A percentile compares a stretch with the other conserved stretches of the same genome.
Evolutionary conservation across 1,140 invertebrate species (phyloP).

Genomic region (Drosophila santomea): DNA sequence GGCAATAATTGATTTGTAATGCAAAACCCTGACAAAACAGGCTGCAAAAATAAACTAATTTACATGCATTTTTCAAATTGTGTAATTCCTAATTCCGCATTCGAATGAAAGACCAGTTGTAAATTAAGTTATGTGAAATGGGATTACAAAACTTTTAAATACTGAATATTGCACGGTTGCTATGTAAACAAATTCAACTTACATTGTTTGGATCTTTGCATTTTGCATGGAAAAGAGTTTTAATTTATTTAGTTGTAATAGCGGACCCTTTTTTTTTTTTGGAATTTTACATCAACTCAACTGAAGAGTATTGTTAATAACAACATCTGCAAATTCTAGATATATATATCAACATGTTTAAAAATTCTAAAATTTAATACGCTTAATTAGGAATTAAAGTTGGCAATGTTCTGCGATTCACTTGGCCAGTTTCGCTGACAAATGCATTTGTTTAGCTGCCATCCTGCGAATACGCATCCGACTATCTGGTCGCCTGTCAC

Average conservation of each 20-base stretch:
- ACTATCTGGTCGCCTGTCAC: constrained; percentile 48
- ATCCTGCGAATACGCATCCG: constrained; percentile 11
- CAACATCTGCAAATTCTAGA: neutral
- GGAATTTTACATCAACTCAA: no score
- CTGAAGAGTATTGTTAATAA: neutral
- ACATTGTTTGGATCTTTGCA: neutral
- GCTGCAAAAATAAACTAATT: constrained; percentile 32
- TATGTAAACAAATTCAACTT: neutral
- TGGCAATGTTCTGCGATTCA: neutral
- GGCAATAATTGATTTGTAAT: constrained; percentile 79
- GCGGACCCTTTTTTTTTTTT: no score
- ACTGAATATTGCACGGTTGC: constrained; percentile 1
- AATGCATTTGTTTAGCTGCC: constrained; percentile 8
- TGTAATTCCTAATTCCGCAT: constrained; percentile 28
- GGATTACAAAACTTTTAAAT: constrained; percentile 1
- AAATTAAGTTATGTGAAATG: constrained; percentile 13
- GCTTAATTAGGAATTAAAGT: neutral
- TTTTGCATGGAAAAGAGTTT: no score
- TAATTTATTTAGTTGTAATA: no score
- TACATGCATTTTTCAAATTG: constrained; percentile 35
- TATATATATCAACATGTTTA: neutral
- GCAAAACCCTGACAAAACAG: constrained; percentile 55
- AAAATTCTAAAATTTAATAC: neutral
- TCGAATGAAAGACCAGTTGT: constrained; percentile 17
- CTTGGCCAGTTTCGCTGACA: constrained; percentile 32